A percentile compares a stretch with the other conserved stretches of the same genome.
Conservation (phyloP, 2,888 invertebrate genomes). For the Phengaris arion region DNA sequence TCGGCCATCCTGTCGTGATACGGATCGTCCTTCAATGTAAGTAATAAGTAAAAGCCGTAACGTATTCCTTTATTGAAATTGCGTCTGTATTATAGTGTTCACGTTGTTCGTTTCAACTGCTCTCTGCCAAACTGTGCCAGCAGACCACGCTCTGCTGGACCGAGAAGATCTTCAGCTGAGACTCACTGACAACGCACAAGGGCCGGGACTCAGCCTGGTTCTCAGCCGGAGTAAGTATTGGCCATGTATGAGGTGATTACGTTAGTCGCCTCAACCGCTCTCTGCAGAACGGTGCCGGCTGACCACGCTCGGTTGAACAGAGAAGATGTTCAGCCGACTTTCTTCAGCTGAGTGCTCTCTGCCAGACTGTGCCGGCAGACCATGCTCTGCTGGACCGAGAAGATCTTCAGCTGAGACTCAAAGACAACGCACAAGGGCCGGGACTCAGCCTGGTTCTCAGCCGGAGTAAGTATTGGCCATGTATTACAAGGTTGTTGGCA, state of each 20-base stretch:
- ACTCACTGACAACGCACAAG: not conserved
- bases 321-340: no score
- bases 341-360: no score
- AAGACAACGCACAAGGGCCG: not conserved
- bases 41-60: no score
- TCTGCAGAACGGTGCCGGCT: no score
- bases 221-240: constrained; percentile 1
- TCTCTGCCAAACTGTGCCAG: not conserved
- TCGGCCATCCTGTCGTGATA: no score
- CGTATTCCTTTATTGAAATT: no score
- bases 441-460: not conserved
- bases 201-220: not conserved
- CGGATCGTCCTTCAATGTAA: no score
- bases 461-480: not conserved
- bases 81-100: not conserved
- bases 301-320: no score
- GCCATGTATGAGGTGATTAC: not conserved
- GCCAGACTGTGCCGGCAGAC: not conserved
- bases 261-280: no score
- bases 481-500: no score
- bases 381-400: not conserved
- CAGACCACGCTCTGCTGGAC: not conserved
- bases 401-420: not conserved
- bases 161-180: not conserved
- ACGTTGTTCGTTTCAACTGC: not conserved